These are phyloP conservation scores for Lasiommata megera DNA, from an alignment of 2,888 invertebrate genomes.

Conservation along the genomic window DNA sequence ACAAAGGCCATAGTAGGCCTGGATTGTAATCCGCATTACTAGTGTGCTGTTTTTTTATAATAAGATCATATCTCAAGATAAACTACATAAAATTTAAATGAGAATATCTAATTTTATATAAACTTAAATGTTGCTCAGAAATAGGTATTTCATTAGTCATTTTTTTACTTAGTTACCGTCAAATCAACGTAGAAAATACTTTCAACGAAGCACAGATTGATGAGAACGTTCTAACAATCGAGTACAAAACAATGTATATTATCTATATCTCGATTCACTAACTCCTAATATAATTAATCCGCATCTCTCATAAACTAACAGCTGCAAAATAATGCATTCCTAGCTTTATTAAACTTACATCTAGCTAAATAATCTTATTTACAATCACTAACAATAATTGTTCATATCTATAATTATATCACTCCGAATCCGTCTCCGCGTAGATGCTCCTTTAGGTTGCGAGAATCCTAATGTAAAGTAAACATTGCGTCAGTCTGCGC, in stretches of 20 bases:
- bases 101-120: not conserved
- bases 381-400: conserved; percentile 70
- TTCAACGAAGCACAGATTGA: conserved; percentile 21
- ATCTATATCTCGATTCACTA: conserved; percentile 37
- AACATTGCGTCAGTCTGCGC: conserved; percentile 60
- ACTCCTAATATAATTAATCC: conserved; percentile 48
- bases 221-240: conserved; percentile 16
- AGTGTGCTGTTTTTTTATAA: not conserved
- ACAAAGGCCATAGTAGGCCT: conserved; percentile 16
- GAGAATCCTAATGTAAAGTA: conserved; percentile 40
- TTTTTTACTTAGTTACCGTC: not conserved
- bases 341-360: conserved; percentile 70
- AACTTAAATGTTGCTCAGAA: not conserved
- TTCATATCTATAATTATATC: conserved; percentile 60
- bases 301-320: conserved; percentile 60
- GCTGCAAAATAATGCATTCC: conserved; percentile 74
- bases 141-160: not conserved
- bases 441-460: conserved; percentile 47
- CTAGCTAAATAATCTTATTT: conserved; percentile 76
- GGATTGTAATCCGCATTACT: conserved; percentile 16
- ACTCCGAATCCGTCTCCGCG: conserved; percentile 37
- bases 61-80: conserved; percentile 1
- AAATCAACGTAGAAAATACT: not conserved
- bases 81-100: conserved; percentile 5
- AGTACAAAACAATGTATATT: conserved; percentile 26